Base-by-base conservation (phyloP, 1,140 invertebrate genomes). In the Ganaspis sp. region DNA sequence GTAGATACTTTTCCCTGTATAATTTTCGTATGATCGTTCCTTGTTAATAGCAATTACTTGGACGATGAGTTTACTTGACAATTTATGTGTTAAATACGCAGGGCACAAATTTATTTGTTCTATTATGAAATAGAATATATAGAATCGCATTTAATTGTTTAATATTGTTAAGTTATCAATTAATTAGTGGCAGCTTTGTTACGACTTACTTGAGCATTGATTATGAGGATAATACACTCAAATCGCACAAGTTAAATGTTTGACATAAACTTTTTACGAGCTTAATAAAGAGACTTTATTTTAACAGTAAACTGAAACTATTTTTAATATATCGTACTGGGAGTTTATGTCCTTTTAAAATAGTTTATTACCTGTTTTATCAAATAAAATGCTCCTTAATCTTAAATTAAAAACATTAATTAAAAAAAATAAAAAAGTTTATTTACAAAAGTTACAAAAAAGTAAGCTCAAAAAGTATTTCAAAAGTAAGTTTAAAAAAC, bases 171-270 rank as follows among this genome's bases (percentile, higher is more conserved):
- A 72, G 29, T 84, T 81, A 86, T 69, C 69, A 85, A 81, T 84
- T 85, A 85, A 84, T 49, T 85, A 86, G 79, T 84, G 86, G 87
- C 86, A 87, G 85, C 85, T 84, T 87, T 76, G 76, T 87, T 87
- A 87, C 74, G 81, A 86, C 79, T 84, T 86, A 87, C 53, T 86
- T 87, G 85, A 87, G 87, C 87, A 87, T 80, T 15, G 23, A 84
- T 84, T 87, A 83, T 81, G 49, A 77, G 84, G 72, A 78, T 29
- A 64, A 64, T 29, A 64, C 6, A 29, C 12, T 64, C 3, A 34
- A 64, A 34, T 34, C 23, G 23, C 58, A 64, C 5, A 64, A n/a
- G 12, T 64, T 64, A 64, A 34, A 64, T 8, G n/a, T 49, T 49
- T 17, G n/a, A 49, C 42, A 4, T 49, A 17, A 2, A n/a, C 17